Conservation (phyloP, 2,113 vertebrate genomes). For the Antechinus flavipes region DNA sequence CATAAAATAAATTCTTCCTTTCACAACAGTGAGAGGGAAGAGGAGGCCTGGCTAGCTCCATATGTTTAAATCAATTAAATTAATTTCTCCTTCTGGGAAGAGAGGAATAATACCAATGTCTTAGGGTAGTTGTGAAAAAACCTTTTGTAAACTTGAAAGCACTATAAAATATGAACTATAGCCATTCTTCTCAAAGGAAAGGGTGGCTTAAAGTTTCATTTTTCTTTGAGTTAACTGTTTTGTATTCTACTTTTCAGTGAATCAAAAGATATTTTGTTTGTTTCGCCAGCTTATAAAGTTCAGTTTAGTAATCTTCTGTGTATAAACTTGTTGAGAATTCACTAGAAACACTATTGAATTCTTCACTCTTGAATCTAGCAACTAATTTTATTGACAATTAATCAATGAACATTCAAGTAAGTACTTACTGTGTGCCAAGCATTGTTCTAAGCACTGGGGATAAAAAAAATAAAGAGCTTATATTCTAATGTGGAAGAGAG, state of each 20-base stretch:
- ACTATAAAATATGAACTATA: background rate
- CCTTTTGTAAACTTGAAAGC: background rate
- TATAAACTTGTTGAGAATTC: background rate
- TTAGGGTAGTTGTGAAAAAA: background rate
- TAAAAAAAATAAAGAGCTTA: background rate
- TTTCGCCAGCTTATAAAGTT: background rate
- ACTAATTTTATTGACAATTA: background rate
- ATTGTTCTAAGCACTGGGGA: background rate
- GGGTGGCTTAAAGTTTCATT: background rate
- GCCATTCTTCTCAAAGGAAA: background rate
- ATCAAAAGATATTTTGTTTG: background rate
- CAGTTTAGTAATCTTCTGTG: background rate
- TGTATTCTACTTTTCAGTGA: background rate
- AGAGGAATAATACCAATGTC: background rate
- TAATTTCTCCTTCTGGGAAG: background rate
- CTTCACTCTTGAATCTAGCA: background rate
- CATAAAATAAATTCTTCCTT: background rate
- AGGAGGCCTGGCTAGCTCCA: background rate
- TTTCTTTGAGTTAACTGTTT: background rate
- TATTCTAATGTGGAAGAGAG: background rate
- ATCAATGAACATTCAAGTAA: background rate
- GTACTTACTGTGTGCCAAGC: background rate
- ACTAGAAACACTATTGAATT: background rate
- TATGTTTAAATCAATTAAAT: background rate
- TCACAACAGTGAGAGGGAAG: background rate